phyloP scores from a whole-genome alignment of 2,888 invertebrate genomes.

The Lochmaea crataegi region DNA sequence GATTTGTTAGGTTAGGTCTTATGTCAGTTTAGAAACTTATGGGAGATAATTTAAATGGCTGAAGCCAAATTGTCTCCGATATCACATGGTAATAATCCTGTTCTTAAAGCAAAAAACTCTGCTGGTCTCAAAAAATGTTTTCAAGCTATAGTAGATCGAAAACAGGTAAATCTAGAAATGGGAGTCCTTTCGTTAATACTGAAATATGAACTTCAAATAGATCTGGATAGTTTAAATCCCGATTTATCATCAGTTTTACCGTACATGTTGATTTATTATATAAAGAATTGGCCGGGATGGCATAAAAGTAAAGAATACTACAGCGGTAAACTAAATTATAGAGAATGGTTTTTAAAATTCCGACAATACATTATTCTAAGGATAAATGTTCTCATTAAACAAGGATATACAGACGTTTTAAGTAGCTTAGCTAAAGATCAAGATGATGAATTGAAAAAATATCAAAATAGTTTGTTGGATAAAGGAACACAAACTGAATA shows the following conservation, averaged over 20 bases:
- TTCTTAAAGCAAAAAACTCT: conserved; percentile 28
- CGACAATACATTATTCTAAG: conserved; percentile 47
- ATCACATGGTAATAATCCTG: neutral
- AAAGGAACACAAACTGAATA: conserved; percentile 46
- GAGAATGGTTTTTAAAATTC: conserved; percentile 51
- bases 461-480: conserved; percentile 9
- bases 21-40: neutral
- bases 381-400: conserved; percentile 46
- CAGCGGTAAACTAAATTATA: conserved; percentile 49
- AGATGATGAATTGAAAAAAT: conserved; percentile 17
- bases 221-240: conserved; percentile 42
- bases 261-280: conserved; percentile 48
- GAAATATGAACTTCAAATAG: conserved; percentile 47
- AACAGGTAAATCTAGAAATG: conserved; percentile 50
- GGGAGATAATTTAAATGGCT: neutral
- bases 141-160: conserved; percentile 50
- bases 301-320: conserved; percentile 51
- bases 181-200: conserved; percentile 50
- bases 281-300: conserved; percentile 54
- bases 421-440: conserved; percentile 33
- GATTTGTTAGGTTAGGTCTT: no score
- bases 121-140: conserved; percentile 49
- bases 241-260: conserved; percentile 45
- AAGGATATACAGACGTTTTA: conserved; percentile 41
- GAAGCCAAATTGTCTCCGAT: neutral